phyloP scores from a whole-genome alignment of 2,797 vertebrate species.

The Miichthys miiuy region DNA sequence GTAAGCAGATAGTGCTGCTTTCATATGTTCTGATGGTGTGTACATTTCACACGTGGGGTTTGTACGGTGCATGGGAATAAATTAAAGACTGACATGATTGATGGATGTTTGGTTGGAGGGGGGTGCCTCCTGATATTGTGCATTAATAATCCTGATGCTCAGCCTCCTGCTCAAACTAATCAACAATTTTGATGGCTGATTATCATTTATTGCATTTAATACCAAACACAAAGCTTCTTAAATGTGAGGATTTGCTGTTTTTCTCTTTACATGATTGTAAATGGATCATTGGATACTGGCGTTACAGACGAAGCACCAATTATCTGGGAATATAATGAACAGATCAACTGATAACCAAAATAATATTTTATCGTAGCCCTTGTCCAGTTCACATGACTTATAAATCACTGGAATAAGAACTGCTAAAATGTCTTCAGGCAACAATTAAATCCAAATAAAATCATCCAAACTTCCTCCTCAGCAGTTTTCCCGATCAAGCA shows the following conservation, averaged over 20 bases:
- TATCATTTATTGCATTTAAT: neutral
- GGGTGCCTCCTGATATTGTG: neutral
- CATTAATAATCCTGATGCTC: neutral
- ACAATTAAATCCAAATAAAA: constrained; percentile 2
- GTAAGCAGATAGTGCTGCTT: neutral
- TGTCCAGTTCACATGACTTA: neutral
- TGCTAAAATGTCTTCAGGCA: constrained; percentile 24
- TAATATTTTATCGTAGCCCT: too few species aligned
- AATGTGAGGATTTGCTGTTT: neutral
- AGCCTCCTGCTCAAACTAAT: neutral
- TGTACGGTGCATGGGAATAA: neutral
- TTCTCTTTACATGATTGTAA: neutral
- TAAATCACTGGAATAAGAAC: neutral
- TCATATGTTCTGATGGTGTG: neutral
- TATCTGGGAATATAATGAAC: constrained; percentile 6
- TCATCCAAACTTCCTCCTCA: neutral
- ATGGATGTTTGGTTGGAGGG: neutral
- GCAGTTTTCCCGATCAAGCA: neutral
- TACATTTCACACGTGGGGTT: neutral
- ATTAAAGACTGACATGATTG: constrained; percentile 22
- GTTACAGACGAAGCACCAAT: neutral
- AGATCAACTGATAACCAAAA: constrained; percentile 9
- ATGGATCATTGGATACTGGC: neutral
- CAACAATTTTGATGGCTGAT: neutral
- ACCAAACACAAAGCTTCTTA: neutral